Percentiles rank a stretch among this genome's conserved stretches.
phyloP scores from a whole-genome alignment of 2,113 vertebrate genomes.

The Turdus rufiventris region DNA sequence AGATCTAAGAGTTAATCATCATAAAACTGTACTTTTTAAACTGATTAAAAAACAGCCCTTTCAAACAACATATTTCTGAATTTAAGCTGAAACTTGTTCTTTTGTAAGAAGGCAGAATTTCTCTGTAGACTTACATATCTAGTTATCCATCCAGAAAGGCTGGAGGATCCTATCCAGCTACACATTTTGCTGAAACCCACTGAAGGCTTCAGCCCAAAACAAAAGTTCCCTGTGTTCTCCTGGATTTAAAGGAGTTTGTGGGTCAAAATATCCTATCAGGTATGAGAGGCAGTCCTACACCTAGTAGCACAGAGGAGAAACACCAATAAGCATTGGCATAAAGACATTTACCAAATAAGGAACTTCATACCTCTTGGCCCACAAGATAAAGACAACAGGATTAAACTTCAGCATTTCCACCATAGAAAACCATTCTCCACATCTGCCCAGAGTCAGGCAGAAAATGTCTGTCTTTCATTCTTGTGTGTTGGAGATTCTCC shows the following conservation, averaged over 20 bases:
- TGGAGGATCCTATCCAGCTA: background rate
- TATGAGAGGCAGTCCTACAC: background rate
- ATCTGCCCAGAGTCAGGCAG: background rate
- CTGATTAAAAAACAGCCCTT: background rate
- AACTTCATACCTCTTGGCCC: background rate
- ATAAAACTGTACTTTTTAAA: background rate
- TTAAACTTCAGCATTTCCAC: background rate
- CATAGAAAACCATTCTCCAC: background rate
- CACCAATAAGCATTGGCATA: background rate
- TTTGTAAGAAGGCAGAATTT: background rate
- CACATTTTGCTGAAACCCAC: background rate
- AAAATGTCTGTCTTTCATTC: background rate
- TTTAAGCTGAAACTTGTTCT: background rate
- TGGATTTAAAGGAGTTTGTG: background rate
- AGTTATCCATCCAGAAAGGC: background rate
- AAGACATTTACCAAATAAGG: background rate
- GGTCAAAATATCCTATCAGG: background rate
- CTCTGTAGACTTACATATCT: background rate
- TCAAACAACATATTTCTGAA: background rate
- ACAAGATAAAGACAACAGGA: background rate
- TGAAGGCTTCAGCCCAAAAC: background rate
- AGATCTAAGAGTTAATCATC: constrained; percentile 1
- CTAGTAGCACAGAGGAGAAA: background rate
- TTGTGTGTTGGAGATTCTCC: background rate
- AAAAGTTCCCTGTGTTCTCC: background rate